Evolutionary conservation across 2,113 vertebrate species (phyloP).

Genomic region (Ophthalmotilapia sp.): DNA sequence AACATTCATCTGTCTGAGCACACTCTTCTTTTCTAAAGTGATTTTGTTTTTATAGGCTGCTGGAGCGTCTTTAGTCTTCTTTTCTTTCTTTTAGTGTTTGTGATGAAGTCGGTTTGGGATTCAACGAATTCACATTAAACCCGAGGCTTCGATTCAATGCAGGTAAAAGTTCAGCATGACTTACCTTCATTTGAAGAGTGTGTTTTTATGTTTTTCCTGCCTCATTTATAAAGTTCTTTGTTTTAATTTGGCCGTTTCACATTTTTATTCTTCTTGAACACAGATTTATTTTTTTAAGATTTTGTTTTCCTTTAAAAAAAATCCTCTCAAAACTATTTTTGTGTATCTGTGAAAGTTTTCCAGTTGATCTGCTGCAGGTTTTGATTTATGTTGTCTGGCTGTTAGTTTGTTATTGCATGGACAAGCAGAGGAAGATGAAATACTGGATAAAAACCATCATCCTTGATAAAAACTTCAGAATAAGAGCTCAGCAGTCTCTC

Average conservation of each 20-base stretch:
- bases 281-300: not conserved
- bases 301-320: not conserved
- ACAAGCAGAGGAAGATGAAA: not conserved
- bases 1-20: not conserved
- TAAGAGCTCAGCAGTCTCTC: not conserved
- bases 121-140: accelerated
- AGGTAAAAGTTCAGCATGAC: not conserved
- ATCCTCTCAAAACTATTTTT: not conserved
- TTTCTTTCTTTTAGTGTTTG: not conserved
- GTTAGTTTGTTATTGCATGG: not conserved
- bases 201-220: not conserved
- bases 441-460: not conserved
- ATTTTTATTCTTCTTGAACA: not conserved
- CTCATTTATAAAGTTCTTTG: not conserved
- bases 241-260: not conserved
- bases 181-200: not conserved
- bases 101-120: not conserved
- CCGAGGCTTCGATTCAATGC: not conserved
- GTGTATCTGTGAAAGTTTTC: not conserved
- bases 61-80: accelerated
- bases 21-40: not conserved
- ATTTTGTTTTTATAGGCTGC: not conserved
- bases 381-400: not conserved
- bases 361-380: not conserved
- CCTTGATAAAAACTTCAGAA: not conserved